Base-by-base conservation (phyloP, 2,113 vertebrate species). In the Rhinogobius similis region DNA sequence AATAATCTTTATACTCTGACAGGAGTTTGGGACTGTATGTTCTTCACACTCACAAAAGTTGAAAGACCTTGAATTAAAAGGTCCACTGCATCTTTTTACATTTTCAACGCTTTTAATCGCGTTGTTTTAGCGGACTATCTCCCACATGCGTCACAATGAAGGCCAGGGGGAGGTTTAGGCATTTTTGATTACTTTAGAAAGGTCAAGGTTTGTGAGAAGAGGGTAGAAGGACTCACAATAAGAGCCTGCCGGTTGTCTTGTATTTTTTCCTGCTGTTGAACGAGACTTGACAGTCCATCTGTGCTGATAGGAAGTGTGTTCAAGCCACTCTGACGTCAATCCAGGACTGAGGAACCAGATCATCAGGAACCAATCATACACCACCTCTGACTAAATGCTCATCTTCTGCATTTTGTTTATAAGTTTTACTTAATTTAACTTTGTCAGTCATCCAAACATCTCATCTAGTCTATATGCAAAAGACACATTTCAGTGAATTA, bases 311-410 rank as follows among this genome's bases (percentile, higher is more conserved):
- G 88, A 90, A 89, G 85, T 63, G 48, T 72, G 73, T 78, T 74
- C 70, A 72, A 68, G 59, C 89, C 76, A 14, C n/a, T 53, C 43
- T 86, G 90, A 93, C 88, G 88, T 94, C 90, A 92, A 82, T 38
- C 11, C 39, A 48, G 29, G 61, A 61, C 81, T 81, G 87, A 85
- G 78, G 73, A 91, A 91, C 83, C 79, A 65, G 68, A 81, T 69
- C 82, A 86, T 88, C 91, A 88, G 82, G 3, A 87, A 90, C 73
- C 41, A 73, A 67, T 75, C 69, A 65, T 76, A 23, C 29, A 29
- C 44, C 52, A 39, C 70, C 64, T 79, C 73, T 73, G 68, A 70
- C 55, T 23, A 16, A 21, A 64, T 69, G 67, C 55, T 76, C 64
- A 55, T 13, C 58, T 77, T 29, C 29, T 73, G 74, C 56, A 16